Conservation (phyloP, 64 coral and sea anemone genomes). For the Dendronephthya gigantea region DNA sequence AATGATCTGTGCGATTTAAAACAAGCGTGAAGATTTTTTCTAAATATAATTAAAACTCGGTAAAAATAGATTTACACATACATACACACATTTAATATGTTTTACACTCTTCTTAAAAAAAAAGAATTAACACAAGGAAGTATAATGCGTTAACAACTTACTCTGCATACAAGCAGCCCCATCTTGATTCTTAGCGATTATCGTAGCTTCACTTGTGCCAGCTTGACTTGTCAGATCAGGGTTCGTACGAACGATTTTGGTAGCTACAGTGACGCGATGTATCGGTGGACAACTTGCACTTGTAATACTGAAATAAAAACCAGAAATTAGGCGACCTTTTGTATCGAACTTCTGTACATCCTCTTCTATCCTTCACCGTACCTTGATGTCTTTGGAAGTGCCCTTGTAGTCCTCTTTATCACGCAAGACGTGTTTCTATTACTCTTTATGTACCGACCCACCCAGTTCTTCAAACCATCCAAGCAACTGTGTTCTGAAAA, state of each 20-base stretch:
- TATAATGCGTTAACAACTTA: too few relatives aligned
- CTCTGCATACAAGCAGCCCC: too few relatives aligned
- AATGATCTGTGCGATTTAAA: not conserved
- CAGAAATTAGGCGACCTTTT: not conserved
- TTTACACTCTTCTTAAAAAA: too few relatives aligned
- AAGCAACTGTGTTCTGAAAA: slow-evolving; percentile 64
- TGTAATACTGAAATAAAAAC: not conserved
- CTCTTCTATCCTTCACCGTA: not conserved
- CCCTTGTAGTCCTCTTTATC: slow-evolving; percentile 50
- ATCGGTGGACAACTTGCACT: not conserved
- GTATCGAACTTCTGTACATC: not conserved
- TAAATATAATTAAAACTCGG: too few relatives aligned
- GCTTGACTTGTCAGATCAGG: too few relatives aligned
- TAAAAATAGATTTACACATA: too few relatives aligned
- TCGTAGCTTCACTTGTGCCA: too few relatives aligned
- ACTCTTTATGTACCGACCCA: slow-evolving; percentile 72
- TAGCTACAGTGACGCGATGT: not conserved
- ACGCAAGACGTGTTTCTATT: slow-evolving; percentile 63
- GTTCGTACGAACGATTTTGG: not conserved
- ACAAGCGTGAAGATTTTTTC: too few relatives aligned
- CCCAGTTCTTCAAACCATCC: slow-evolving; percentile 91
- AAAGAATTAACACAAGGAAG: too few relatives aligned
- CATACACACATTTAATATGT: too few relatives aligned
- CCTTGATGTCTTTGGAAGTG: slow-evolving; percentile 65
- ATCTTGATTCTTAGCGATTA: too few relatives aligned